Evolutionary conservation across 2,797 vertebrate genomes (phyloP).

Genomic region (Pangasius krempfi): DNA sequence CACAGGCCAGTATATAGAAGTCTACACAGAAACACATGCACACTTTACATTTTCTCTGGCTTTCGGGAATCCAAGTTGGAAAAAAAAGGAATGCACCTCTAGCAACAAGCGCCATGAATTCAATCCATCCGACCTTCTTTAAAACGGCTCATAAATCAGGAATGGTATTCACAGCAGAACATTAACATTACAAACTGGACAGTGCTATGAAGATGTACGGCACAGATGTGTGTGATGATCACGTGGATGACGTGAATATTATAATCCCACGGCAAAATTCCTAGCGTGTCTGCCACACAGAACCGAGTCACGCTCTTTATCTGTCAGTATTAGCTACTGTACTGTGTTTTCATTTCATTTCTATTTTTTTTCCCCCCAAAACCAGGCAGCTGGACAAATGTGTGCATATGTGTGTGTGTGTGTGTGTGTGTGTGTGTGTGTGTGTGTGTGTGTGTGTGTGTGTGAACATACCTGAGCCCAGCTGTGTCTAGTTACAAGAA

Average conservation of each 20-base stretch:
- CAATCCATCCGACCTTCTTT: background rate
- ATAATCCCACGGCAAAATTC: constrained; percentile 30
- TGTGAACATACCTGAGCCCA: constrained; percentile 4
- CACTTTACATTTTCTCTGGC: background rate
- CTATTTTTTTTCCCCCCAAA: background rate
- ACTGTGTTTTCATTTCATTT: background rate
- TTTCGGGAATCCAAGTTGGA: background rate
- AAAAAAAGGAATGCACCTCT: constrained; percentile 4
- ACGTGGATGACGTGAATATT: constrained; percentile 16
- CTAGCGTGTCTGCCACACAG: background rate
- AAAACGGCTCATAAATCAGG: constrained; percentile 22
- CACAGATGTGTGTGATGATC: background rate
- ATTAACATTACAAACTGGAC: background rate
- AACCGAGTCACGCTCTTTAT: background rate
- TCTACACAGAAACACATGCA: background rate
- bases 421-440: background rate
- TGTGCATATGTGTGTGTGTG: background rate
- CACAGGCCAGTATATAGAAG: background rate
- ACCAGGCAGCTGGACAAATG: background rate
- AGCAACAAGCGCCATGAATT: background rate
- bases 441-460: constrained; percentile 9
- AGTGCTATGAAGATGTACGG: background rate
- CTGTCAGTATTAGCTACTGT: constrained; percentile 20
- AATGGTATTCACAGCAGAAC: constrained; percentile 1
- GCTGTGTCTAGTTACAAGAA: constrained; percentile 3